Percentiles rank a stretch among this genome's conserved stretches.
phyloP scores from a whole-genome alignment of 2,113 vertebrate species.

The Mesitornis unicolor region DNA sequence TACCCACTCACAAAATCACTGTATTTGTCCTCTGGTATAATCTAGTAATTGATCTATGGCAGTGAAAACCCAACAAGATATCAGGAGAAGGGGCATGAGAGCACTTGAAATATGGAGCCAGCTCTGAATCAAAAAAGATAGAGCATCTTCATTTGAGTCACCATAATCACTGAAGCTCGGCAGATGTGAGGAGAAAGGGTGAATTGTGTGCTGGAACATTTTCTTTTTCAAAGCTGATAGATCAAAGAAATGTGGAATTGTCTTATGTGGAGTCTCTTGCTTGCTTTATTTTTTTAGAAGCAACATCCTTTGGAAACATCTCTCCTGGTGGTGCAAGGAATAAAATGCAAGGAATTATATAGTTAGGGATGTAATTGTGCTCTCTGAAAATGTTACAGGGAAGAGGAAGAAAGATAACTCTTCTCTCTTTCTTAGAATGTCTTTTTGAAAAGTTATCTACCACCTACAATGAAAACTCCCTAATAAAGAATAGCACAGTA shows the following conservation, averaged over 20 bases:
- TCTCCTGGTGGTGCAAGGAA: accelerated
- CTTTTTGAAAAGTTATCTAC: not conserved
- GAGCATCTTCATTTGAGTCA: not conserved
- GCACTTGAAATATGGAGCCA: not conserved
- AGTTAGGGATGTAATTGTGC: not conserved
- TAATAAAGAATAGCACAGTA: not conserved
- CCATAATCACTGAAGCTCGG: not conserved
- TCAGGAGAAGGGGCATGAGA: not conserved
- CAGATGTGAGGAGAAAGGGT: not conserved
- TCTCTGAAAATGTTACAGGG: not conserved
- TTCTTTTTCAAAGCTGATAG: not conserved
- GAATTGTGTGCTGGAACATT: not conserved
- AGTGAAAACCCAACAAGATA: not conserved
- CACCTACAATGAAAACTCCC: not conserved
- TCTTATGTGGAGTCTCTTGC: not conserved
- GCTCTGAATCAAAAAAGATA: not conserved
- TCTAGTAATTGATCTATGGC: not conserved
- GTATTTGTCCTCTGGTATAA: not conserved
- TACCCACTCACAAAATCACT: not conserved
- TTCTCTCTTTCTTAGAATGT: not conserved
- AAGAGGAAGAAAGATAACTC: not conserved
- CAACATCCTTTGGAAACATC: not conserved
- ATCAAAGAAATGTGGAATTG: not conserved
- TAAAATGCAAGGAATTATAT: not conserved
- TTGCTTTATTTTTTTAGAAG: not conserved